Evolutionary conservation across 2,888 invertebrate genomes (phyloP).

Genomic region (Tetanocera ferruginea): DNA sequence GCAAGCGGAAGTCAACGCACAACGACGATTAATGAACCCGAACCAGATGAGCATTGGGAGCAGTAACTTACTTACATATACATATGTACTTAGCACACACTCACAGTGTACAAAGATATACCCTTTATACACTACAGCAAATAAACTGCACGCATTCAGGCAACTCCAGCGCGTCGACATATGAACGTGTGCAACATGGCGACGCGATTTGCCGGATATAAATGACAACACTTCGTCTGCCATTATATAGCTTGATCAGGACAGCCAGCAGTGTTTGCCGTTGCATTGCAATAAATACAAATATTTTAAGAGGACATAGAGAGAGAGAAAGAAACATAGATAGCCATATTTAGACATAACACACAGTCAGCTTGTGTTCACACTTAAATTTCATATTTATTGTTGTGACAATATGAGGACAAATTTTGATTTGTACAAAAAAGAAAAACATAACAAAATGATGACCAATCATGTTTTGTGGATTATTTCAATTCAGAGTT

Average conservation of each 20-base stretch:
- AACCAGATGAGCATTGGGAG: conserved; percentile 7
- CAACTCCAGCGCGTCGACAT: not conserved
- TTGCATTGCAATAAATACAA: too few relatives aligned
- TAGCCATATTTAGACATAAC: too few relatives aligned
- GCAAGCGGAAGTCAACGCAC: conserved; percentile 40
- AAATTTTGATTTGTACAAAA: too few relatives aligned
- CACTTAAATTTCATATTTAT: too few relatives aligned
- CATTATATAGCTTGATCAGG: not conserved
- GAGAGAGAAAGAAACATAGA: too few relatives aligned
- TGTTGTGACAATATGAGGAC: too few relatives aligned
- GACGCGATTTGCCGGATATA: conserved; percentile 7
- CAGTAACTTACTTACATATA: not conserved
- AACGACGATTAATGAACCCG: conserved; percentile 42
- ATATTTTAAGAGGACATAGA: too few relatives aligned
- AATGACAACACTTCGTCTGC: conserved; percentile 10
- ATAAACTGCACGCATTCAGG: not conserved
- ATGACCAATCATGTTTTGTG: too few relatives aligned
- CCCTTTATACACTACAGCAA: not conserved
- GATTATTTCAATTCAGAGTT: too few relatives aligned
- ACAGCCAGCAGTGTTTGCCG: too few relatives aligned
- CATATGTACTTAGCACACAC: not conserved
- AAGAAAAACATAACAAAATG: too few relatives aligned
- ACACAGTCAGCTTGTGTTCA: too few relatives aligned
- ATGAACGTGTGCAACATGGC: not conserved
- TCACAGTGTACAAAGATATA: conserved; percentile 3